Conservation (phyloP, 2,888 invertebrate genomes). For the Andrena bicolor region DNA sequence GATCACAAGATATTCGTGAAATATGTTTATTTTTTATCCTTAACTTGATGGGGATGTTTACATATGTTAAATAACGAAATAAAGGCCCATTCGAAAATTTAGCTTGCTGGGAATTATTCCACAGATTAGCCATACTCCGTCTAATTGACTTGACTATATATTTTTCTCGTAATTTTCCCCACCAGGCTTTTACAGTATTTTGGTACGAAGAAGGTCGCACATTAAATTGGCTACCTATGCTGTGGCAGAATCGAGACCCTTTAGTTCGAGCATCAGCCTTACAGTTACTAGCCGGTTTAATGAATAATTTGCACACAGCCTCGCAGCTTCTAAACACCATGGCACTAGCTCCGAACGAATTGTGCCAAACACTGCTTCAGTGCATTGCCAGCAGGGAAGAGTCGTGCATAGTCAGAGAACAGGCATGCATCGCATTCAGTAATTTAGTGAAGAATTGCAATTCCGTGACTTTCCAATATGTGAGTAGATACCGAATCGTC, state of each 20-base stretch:
- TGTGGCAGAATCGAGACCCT: slow-evolving; percentile 86
- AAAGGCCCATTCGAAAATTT: too few species aligned
- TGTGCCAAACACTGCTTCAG: slow-evolving; percentile 77
- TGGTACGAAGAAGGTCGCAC: slow-evolving; percentile 80
- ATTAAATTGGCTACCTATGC: slow-evolving; percentile 84
- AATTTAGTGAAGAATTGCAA: slow-evolving; percentile 84
- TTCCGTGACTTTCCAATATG: slow-evolving; percentile 76
- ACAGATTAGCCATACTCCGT: too few species aligned
- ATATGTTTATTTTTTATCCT: too few species aligned
- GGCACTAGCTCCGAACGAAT: slow-evolving; percentile 76
- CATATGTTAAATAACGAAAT: too few species aligned
- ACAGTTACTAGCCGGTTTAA: slow-evolving; percentile 86
- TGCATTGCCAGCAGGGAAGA: slow-evolving; percentile 84
- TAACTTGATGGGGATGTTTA: too few species aligned
- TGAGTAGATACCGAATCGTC: slow-evolving; percentile 66
- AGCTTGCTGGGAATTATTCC: too few species aligned
- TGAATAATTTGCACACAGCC: slow-evolving; percentile 78
- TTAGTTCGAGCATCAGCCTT: slow-evolving; percentile 86
- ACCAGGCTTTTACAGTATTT: slow-evolving; percentile 76
- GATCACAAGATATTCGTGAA: too few species aligned
- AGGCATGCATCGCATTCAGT: slow-evolving; percentile 86
- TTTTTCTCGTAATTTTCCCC: background rate
- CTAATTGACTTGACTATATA: background rate
- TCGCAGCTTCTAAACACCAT: slow-evolving; percentile 78
- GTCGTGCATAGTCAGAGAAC: slow-evolving; percentile 86